These are phyloP conservation scores for Quadriops clusia DNA, from an alignment of 2,888 invertebrate genomes.

Conservation along the genomic window DNA sequence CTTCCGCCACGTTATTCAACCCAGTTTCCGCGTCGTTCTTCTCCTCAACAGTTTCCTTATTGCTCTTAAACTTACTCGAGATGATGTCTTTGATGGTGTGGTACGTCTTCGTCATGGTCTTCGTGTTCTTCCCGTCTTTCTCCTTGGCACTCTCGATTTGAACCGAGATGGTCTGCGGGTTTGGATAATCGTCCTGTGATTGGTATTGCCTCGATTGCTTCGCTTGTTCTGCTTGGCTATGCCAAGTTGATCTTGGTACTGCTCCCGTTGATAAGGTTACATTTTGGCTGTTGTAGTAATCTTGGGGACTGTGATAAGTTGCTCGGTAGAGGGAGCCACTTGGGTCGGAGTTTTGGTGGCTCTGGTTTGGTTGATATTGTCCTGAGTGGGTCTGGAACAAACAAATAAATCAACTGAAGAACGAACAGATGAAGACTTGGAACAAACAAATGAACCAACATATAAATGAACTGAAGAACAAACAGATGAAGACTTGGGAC, in stretches of 20 bases:
- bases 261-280: conserved; percentile 28
- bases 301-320: conserved; percentile 41
- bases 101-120: conserved; percentile 67
- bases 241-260: conserved; percentile 31
- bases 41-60: conserved; percentile 43
- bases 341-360: conserved; percentile 37
- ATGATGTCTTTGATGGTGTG: conserved; percentile 76
- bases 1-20: conserved; percentile 52
- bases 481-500: conserved; percentile 11
- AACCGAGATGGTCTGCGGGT: conserved; percentile 43
- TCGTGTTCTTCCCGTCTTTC: conserved; percentile 44
- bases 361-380: conserved; percentile 40
- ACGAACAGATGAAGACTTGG: conserved; percentile 8
- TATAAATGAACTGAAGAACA: conserved; percentile 9
- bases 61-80: conserved; percentile 63
- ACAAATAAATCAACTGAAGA: conserved; percentile 11
- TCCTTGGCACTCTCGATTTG: conserved; percentile 50
- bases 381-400: conserved; percentile 29
- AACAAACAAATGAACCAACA: conserved; percentile 10
- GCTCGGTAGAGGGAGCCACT: conserved; percentile 42
- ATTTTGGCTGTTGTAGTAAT: conserved; percentile 34
- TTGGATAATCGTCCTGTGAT: conserved; percentile 24
- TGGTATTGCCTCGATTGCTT: conserved; percentile 26
- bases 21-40: conserved; percentile 46
- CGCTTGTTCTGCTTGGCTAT: conserved; percentile 31